phyloP scores from a whole-genome alignment of 2,113 vertebrate species.

The Siniperca chuatsi region DNA sequence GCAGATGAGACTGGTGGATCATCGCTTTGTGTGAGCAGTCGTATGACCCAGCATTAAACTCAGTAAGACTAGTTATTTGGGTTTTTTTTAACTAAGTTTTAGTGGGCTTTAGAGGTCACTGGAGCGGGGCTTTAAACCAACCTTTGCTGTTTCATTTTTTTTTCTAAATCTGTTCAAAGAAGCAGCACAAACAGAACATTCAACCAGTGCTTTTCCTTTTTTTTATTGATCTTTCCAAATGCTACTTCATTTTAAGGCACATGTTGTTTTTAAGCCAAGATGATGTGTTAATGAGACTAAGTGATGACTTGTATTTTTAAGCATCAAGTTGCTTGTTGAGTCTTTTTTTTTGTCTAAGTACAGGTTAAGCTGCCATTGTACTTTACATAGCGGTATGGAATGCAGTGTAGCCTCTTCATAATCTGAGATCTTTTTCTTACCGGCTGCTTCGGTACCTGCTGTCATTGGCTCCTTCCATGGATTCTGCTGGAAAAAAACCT shows the following conservation, averaged over 20 bases:
- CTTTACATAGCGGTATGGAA: slow-evolving; percentile 21
- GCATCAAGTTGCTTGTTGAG: slow-evolving; percentile 26
- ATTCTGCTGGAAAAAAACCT: slow-evolving; percentile 69
- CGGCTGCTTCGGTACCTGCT: slow-evolving; percentile 48
- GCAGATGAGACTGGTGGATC: not conserved
- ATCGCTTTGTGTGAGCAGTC: not conserved
- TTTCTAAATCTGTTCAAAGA: slow-evolving; percentile 22
- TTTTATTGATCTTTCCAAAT: slow-evolving; percentile 17
- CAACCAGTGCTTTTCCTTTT: not conserved
- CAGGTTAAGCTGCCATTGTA: slow-evolving; percentile 31
- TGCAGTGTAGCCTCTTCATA: slow-evolving; percentile 31
- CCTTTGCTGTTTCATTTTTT: not conserved
- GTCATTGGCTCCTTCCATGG: slow-evolving; percentile 47
- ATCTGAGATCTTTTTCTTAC: slow-evolving; percentile 41
- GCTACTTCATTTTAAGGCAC: slow-evolving; percentile 51
- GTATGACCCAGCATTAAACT: not conserved
- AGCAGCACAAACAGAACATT: slow-evolving; percentile 39
- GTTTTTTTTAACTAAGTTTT: not conserved
- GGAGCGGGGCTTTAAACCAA: slow-evolving; percentile 28
- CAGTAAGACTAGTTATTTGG: not conserved
- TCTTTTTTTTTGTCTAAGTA: not conserved
- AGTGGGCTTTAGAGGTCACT: slow-evolving; percentile 20
- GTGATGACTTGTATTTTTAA: slow-evolving; percentile 27
- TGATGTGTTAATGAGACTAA: slow-evolving; percentile 23
- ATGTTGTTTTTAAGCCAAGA: slow-evolving; percentile 36